Conservation (phyloP, 1,140 invertebrate genomes). For the Camponotus floridanus region DNA sequence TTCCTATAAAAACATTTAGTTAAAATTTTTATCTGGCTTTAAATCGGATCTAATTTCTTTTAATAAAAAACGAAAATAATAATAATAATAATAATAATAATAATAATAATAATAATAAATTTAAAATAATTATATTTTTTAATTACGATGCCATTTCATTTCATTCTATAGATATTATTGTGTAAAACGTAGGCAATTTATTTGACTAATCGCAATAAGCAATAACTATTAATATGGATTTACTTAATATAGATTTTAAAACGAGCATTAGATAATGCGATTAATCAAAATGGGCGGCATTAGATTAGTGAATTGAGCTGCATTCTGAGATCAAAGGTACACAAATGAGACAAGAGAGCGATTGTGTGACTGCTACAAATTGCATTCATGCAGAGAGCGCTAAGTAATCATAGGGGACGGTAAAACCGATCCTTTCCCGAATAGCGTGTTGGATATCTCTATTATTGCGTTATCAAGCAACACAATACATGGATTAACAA, state of each 20-base stretch:
- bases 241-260: background rate
- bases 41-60: background rate
- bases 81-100: background rate
- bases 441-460: constrained; percentile 29
- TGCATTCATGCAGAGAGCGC: background rate
- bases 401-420: constrained; percentile 10
- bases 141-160: background rate
- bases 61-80: background rate
- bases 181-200: background rate
- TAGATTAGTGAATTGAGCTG: constrained; percentile 24
- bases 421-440: constrained; percentile 22
- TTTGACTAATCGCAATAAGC: constrained; percentile 10
- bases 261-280: constrained; percentile 13
- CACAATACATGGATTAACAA: background rate
- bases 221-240: constrained; percentile 10
- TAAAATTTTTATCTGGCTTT: background rate
- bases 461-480: constrained; percentile 7
- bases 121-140: background rate
- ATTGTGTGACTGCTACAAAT: constrained; percentile 22
- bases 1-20: background rate
- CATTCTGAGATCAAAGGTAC: background rate
- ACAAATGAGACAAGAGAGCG: background rate
- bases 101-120: background rate
- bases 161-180: background rate
- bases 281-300: constrained; percentile 11